Evolutionary conservation across 1,140 invertebrate species (phyloP), one percentile per base, ranked within the genome.

Genomic region (Luehdorfia chinensis): DNA sequence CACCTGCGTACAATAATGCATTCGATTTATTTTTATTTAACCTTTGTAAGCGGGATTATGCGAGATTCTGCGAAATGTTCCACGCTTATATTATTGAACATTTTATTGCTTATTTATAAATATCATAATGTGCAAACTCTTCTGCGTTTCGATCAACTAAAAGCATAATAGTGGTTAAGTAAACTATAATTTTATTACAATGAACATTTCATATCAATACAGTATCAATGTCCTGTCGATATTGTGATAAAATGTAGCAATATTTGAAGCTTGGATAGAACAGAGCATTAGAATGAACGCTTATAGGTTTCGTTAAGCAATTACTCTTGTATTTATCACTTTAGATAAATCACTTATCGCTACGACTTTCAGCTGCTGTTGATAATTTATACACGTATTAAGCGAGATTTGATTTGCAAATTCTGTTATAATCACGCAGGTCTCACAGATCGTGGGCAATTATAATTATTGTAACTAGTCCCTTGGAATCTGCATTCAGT

Each of bases 321-420:
- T 64, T 61, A 68, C 31, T 48, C 43, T 45, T 53, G 43, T 39
- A 53, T 47, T 67, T 67, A 67, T 66, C 61, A 56, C 50, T 44
- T 37, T 11, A 46, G 46, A 66, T 74, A 71, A 70, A 74, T 68
- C 55, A 66, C 59, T 62, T 55, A 53, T 64, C 55, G 39, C 51
- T 47, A 56, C 52, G 49, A 49, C 48, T 36, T 57, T 39, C 47
- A 45, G 60, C 49, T 55, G 54, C 51, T 46, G 53, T 48, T 68
- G 47, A 39, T 49, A 56, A 67, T 73, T 63, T 63, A 67, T 62
- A 51, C 47, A 57, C 51, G 50, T 34, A 65, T 64, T 69, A 59
- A 60, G 46, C 64, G 47, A 55, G 53, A 67, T 76, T 74, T 68
- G 66, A 66, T 73, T 76, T 74, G 64, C 66, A 72, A 75, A 79